Evolutionary conservation across 2,888 invertebrate genomes (phyloP), one percentile per base, ranked within the genome.

Genomic region (Allophyes oxyacanthae): DNA sequence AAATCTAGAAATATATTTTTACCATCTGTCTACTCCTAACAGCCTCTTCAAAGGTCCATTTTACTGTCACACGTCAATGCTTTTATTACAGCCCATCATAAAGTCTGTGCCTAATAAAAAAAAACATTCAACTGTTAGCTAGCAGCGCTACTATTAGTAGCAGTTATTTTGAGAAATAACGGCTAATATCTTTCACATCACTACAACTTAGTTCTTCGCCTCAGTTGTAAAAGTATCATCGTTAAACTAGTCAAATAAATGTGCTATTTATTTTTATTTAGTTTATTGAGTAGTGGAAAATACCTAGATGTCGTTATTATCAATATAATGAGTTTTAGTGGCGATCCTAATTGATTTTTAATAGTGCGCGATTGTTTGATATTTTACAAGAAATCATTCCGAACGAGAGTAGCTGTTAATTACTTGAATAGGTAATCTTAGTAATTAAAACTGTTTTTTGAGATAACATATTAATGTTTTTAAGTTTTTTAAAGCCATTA

Each of bases 241-340:
- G 59, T 57, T 26, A 33, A 75, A 72, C 77, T 73, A 71, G 64
- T 66, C 37, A 65, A 59, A 58, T 58, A 63, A 63, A 58, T 55
- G 42, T 46, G 37, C 13, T 44, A 36, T 64, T 66, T 61, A 65
- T 69, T 69, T 57, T 42, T 32, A 49, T 49, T 44, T 36, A 55
- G 66, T 64, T 65, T 53, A 28, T 44, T 42, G 13, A 30, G 30
- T 57, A 53, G 65, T 67, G 81, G 83, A 83, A 86, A 83, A 84
- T 75, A 70, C 79, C 84, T 72, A 68, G 42, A 57, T 60, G 7
- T 70, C 70, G 56, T 78, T 81, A 80, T 77, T 61, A 49, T 51
- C 15, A 44, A 43, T 61, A 75, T 82, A 79, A 79, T 60, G 75
- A 68, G 75, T 78, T 75, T 63, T 65, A 76, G 65, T 67, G 70